Conservation (phyloP, 2,888 invertebrate genomes). For the Dendrolimus houi region DNA sequence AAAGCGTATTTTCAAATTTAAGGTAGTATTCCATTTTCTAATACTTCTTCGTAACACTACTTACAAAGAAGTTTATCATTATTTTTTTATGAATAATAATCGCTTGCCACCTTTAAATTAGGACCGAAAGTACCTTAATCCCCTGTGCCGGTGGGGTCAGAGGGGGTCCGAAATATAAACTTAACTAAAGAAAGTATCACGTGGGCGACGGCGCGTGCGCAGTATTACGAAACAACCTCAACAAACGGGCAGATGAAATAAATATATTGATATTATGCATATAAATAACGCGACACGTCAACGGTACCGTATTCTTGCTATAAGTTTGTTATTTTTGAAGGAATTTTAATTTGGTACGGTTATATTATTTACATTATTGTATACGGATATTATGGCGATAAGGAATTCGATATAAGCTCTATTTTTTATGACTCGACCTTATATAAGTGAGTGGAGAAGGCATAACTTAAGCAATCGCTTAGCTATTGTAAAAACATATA, state of each 20-base stretch:
- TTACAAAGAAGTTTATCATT: no score
- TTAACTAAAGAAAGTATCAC: constrained; percentile 53
- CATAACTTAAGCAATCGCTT: background rate
- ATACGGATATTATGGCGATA: background rate
- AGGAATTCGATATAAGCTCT: background rate
- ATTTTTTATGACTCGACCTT: background rate
- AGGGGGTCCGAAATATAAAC: constrained; percentile 41
- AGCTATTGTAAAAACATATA: no score
- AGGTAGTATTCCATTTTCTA: no score
- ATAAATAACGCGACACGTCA: background rate
- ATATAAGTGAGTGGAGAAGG: background rate
- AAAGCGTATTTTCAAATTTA: no score
- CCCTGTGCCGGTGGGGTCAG: constrained; percentile 30
- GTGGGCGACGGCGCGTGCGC: constrained; percentile 58
- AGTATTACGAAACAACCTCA: constrained; percentile 22
- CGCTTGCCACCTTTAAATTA: no score
- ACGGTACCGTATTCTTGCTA: background rate
- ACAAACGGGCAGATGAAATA: background rate
- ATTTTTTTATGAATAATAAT: no score
- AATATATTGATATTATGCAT: background rate
- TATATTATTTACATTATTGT: background rate
- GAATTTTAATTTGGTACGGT: background rate
- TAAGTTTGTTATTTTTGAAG: background rate
- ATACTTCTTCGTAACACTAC: no score
- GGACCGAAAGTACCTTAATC: constrained; percentile 14